Evolutionary conservation across 1,140 invertebrate genomes (phyloP), one percentile per base, ranked within the genome.

Genomic region (Aphaenogaster floridana): DNA sequence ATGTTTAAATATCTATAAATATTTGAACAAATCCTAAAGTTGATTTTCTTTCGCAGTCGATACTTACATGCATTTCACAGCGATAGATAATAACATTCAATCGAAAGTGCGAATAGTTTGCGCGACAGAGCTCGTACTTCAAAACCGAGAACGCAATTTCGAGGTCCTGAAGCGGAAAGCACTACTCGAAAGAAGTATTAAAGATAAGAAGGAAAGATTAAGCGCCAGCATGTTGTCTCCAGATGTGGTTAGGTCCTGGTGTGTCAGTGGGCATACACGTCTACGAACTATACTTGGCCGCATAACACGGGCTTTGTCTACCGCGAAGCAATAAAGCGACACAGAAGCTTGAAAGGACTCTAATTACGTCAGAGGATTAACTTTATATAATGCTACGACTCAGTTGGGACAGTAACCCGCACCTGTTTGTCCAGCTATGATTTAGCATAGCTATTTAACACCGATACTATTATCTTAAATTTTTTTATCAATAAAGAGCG

Each of bases 341-440:
- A 57, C 68, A 17, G 48, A 5, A 81, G 21, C 77, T 88, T 72
- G 69, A 86, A 88, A 79, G 48, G 81, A 63, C 74, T 59, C 84
- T 87, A 90, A 90, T 90, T 89, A 86, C 78, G 72, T 87, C 63
- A 68, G 64, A 63, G 76, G 83, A 90, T 90, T 81, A 89, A 89
- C 79, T 89, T 84, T 28, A 76, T 84, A 76, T 74, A 84, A 89
- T 57, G 61, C n/a, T 54, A 63, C 36, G 36, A 63, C n/a, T 39
- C 50, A 72, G 4, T 72, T 17, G 84, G 42, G 63, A 61, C n/a
- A 21, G 15, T 59, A 69, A 83, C 34, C 45, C n/a, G 13, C 15
- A 13, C 1, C 6, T n/a, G 28, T 21, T 54, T 45, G 17, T 36
- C 61, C 11, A n/a, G 7, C 17, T 39, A 28, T 34, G 11, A 74